Conservation (phyloP, 1,140 invertebrate genomes). For the Micrasema minimum region DNA sequence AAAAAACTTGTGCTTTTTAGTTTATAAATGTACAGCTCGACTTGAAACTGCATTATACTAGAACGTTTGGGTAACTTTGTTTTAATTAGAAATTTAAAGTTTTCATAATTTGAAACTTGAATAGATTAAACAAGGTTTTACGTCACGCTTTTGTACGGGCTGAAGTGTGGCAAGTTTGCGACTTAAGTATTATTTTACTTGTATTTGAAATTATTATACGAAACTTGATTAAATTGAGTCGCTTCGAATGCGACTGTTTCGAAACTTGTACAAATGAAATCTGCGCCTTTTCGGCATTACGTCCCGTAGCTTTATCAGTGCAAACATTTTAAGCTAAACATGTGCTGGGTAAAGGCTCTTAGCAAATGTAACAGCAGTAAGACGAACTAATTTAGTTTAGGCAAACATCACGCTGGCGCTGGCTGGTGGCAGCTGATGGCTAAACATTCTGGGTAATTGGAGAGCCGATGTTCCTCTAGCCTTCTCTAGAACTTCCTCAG, state of each 20-base stretch:
- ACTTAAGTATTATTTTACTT: constrained; percentile 25
- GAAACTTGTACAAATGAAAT: constrained; percentile 18
- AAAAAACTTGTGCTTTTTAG: no score
- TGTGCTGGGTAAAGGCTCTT: constrained; percentile 32
- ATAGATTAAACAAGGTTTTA: no score
- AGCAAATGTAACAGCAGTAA: constrained; percentile 41
- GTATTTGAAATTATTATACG: constrained; percentile 17
- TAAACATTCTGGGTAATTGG: constrained; percentile 49
- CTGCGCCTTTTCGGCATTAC: constrained; percentile 34
- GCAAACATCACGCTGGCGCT: constrained; percentile 46
- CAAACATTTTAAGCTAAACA: constrained; percentile 41
- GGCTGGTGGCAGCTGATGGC: constrained; percentile 28
- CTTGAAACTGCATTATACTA: no score
- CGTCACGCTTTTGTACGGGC: no score
- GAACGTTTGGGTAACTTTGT: constrained; percentile 1
- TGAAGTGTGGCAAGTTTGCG: constrained; percentile 6
- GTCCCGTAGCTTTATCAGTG: constrained; percentile 35
- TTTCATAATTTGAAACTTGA: neutral
- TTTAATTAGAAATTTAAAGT: constrained; percentile 2
- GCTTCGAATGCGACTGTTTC: constrained; percentile 28
- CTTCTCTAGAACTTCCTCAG: neutral
- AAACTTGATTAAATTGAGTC: constrained; percentile 35
- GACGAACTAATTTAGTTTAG: constrained; percentile 48
- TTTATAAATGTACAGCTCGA: no score
- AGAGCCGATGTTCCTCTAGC: neutral